Percentiles rank a stretch among this genome's conserved stretches.
Evolutionary conservation across 2,113 vertebrate genomes (phyloP).

Genomic region (Callipepla squamata): DNA sequence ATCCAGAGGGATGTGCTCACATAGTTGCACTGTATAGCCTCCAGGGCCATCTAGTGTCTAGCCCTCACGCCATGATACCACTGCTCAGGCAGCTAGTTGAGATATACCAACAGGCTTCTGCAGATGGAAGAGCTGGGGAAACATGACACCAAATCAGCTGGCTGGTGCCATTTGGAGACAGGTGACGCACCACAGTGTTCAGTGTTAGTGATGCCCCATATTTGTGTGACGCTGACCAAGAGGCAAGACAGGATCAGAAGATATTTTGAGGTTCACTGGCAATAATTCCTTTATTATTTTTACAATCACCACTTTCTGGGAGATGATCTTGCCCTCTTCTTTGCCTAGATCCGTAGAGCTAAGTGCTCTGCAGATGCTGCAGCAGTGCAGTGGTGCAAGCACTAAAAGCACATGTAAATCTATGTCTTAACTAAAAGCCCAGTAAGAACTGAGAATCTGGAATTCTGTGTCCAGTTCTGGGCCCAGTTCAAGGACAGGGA

Average conservation of each 20-base stretch:
- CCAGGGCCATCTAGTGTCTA: accelerated
- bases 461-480: too few relatives aligned
- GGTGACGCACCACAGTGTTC: neutral
- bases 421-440: neutral
- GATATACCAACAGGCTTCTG: neutral
- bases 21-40: accelerated
- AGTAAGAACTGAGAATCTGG: too few relatives aligned
- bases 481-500: too few relatives aligned
- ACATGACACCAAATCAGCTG: neutral
- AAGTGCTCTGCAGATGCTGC: neutral
- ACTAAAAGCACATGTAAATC: accelerated
- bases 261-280: neutral
- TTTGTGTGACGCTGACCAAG: neutral
- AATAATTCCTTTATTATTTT: neutral
- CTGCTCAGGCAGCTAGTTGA: neutral
- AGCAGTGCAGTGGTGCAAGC: neutral
- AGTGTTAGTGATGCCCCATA: neutral
- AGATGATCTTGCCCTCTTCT: neutral
- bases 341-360: neutral
- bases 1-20: neutral
- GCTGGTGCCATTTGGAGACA: neutral
- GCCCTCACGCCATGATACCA: accelerated
- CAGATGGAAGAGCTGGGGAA: neutral
- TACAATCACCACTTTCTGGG: neutral
- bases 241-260: neutral